These are phyloP conservation scores for Danionella cerebrum DNA, from an alignment of 2,113 vertebrate genomes.

Conservation along the genomic window DNA sequence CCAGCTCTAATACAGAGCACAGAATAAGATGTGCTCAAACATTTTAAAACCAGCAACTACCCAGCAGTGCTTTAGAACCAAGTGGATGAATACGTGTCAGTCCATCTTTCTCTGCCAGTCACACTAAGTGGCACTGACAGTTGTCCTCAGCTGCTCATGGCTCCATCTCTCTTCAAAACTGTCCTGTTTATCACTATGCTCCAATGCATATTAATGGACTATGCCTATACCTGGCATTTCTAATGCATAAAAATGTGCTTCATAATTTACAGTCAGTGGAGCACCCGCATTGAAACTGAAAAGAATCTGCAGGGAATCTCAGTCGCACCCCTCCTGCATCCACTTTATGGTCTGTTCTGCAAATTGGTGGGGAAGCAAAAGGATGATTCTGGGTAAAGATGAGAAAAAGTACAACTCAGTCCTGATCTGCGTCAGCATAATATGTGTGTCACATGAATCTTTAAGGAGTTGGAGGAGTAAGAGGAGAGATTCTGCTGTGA, in stretches of 20 bases:
- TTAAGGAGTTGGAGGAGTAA: not conserved
- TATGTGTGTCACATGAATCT: constrained; percentile 15
- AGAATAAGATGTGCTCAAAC: not conserved
- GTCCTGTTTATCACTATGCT: constrained; percentile 5
- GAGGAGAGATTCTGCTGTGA: not conserved
- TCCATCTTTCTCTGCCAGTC: constrained; percentile 10
- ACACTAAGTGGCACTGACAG: constrained; percentile 21
- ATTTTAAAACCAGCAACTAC: constrained; percentile 8
- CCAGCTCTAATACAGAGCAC: not conserved
- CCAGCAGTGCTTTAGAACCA: not conserved
- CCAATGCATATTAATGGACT: constrained; percentile 29
- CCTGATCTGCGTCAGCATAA: constrained; percentile 13
- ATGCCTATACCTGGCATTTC: constrained; percentile 18
- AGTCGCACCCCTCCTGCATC: not conserved
- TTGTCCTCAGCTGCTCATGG: not conserved
- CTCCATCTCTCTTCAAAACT: constrained; percentile 5
- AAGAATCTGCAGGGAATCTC: not conserved
- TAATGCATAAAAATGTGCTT: constrained; percentile 21
- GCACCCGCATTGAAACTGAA: not conserved
- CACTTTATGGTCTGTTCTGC: constrained; percentile 7
- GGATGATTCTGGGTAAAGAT: constrained; percentile 21
- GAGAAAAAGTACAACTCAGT: constrained; percentile 11
- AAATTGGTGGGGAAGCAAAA: constrained; percentile 16
- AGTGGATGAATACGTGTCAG: constrained; percentile 11
- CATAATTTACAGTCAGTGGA: constrained; percentile 14